Evolutionary conservation across 2,888 invertebrate species (phyloP).

Genomic region (Carcina quercana): DNA sequence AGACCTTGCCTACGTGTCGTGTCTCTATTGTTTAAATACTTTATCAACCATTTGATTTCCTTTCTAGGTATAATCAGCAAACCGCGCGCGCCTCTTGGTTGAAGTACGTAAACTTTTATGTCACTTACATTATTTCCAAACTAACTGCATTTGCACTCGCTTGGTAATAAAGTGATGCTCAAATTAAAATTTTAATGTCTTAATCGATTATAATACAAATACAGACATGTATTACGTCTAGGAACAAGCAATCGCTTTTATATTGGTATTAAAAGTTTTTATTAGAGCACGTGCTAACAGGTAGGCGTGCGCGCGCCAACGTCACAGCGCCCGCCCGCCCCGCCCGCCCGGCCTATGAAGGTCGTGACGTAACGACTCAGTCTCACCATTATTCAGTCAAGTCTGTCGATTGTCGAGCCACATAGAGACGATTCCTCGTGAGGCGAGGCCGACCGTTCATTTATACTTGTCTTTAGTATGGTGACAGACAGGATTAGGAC

Average conservation of each 20-base stretch:
- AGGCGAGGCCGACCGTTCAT: conserved; percentile 60
- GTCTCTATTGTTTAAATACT: conserved; percentile 30
- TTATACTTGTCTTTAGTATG: no score
- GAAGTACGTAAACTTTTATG: conserved; percentile 63
- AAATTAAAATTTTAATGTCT: no score
- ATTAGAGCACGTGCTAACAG: conserved; percentile 50
- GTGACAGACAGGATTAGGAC: no score
- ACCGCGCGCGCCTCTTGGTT: conserved; percentile 68
- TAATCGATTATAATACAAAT: no score
- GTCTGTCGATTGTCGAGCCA: conserved; percentile 53
- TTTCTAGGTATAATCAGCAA: conserved; percentile 74
- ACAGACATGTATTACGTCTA: no score
- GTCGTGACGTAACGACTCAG: conserved; percentile 60
- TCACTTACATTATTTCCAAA: no score
- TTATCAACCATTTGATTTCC: conserved; percentile 48
- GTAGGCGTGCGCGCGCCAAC: conserved; percentile 54
- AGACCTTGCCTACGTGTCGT: conserved; percentile 48
- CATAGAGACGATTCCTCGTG: conserved; percentile 51
- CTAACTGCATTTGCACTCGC: no score
- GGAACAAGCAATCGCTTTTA: no score
- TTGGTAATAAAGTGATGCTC: no score
- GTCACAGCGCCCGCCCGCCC: conserved; percentile 48
- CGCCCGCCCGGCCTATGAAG: conserved; percentile 48
- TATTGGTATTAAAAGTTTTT: conserved; percentile 20
- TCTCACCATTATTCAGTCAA: conserved; percentile 50